Base-by-base conservation (phyloP, 2,888 invertebrate genomes). In the Drosophila meridionalis region DNA sequence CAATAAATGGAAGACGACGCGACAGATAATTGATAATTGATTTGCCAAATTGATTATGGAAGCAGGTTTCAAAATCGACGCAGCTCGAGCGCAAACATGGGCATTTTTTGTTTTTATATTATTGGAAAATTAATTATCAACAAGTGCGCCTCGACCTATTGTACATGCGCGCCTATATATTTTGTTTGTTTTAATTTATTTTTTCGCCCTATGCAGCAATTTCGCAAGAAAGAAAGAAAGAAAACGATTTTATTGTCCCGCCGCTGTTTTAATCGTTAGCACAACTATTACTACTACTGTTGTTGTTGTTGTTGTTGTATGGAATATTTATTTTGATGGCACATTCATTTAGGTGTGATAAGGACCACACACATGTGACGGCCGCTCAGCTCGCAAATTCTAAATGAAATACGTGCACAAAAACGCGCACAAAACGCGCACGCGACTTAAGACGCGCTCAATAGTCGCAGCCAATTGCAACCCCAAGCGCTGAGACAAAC, bases 351-450 rank as follows among this genome's bases (percentile, higher is more conserved):
- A 26, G 59, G 20, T 55, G 62, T 60, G 89, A 85, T 84, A 87
- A 87, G 79, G 70, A 74, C 75, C 84, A 81, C 78, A 80, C 77
- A 58, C 30, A 61, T 40, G 26, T 28, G 34, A 47, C 65, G 45
- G 43, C 42, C 11, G 34, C 43, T 43, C 14, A 34, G 45, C 42
- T 30, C 20, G 8, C 30, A 47, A 63, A 56, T 60, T 60, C 43
- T 59, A 55, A 75, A 64, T 56, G 68, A 58, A 83, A 70, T 45
- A 36, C 78, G 82, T 83, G 78, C 70, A 78, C 76, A 83, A 76
- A 74, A 59, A 7, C 69, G 69, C 71, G 40, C 55, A 20, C n/a
- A 50, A 64, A 78, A 36, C 42, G 52, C 55, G 45, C 28, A 66
- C 59, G 72, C 65, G 65, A 45, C 30, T 77, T 69, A 38, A 50